Base-by-base conservation (phyloP, 2,113 vertebrate species). In the Trinectes maculatus region DNA sequence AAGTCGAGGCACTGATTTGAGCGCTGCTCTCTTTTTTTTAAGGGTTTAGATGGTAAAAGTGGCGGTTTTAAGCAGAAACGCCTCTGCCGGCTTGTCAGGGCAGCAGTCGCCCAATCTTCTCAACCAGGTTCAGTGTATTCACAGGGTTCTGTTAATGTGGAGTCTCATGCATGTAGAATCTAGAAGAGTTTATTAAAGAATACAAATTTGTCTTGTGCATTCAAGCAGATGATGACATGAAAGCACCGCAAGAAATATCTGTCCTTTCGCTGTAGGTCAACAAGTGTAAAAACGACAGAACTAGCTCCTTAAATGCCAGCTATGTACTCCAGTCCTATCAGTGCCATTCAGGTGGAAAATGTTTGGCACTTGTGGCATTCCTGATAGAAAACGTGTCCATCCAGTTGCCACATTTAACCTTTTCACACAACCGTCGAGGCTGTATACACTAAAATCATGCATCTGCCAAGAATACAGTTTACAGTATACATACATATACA, bases 381-480 rank as follows among this genome's bases (percentile, higher is more conserved):
- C 29, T 16, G 8, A n/a, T n/a, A n/a, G n/a, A n/a, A n/a, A n/a
- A n/a, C n/a, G n/a, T n/a, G n/a, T n/a, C n/a, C n/a, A n/a, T n/a
- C 15, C 16, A 40, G 29, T 44, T 10, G 12, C 15, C 26, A 22
- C 4, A 48, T 59, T 46, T 7, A 54, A 43, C 31, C 31, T 37
- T 22, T 46, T 24, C 37, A 12, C 22, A 0, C 66, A 48, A 61
- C 61, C 61, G 68, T 51, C 6, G 40, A 55, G 24, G 39, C 58
- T 54, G 36, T 69, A 82, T 57, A 70, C 63, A 33, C 18, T 15
- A 16, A 37, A 34, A 5, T 1, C 46, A 0, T 2, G 19, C 57
- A 48, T 31, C 56, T 52, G 49, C 44, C 61, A 34, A 28, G 42
- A 24, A 29, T 11, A 7, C 49, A 0, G 15, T 25, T 24, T 3